phyloP scores from a whole-genome alignment of 2,888 invertebrate species.

The Eupithecia vulgata region DNA sequence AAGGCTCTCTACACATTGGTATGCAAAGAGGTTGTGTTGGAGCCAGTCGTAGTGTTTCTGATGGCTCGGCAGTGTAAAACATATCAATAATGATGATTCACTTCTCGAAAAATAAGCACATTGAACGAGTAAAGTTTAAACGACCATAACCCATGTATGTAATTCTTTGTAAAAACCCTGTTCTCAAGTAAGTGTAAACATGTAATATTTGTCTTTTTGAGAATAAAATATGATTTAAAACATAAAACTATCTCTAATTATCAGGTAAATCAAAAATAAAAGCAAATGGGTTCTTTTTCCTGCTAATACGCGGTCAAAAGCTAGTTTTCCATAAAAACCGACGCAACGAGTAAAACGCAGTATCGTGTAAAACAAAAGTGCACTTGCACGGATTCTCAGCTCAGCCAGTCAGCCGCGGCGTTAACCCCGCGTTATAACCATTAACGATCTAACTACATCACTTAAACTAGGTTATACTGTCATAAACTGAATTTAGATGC shows the following conservation, averaged over 20 bases:
- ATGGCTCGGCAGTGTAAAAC: not conserved
- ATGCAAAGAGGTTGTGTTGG: not conserved
- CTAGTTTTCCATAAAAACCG: not conserved
- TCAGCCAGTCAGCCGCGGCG: not conserved
- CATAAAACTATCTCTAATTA: not conserved
- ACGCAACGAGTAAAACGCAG: not conserved
- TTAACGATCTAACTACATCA: slow-evolving; percentile 15
- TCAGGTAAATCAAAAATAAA: not conserved
- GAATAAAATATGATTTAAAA: too few species aligned
- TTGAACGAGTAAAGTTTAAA: too few species aligned
- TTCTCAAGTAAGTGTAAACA: too few species aligned
- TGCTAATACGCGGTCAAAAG: not conserved
- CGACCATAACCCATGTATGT: too few species aligned
- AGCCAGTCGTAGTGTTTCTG: not conserved
- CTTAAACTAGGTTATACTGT: slow-evolving; percentile 31
- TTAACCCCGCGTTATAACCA: not conserved
- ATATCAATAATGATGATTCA: too few species aligned
- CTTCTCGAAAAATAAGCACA: too few species aligned
- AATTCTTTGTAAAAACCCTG: too few species aligned
- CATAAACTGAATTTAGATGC: slow-evolving; percentile 34
- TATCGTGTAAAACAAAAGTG: slow-evolving; percentile 4
- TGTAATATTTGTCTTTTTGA: too few species aligned
- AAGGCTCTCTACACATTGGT: not conserved
- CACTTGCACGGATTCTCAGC: not conserved
- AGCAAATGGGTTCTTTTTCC: not conserved